Percentiles rank a stretch among this genome's conserved stretches.
These are phyloP conservation scores for Chunga burmeisteri DNA, from an alignment of 2,113 vertebrate species.

Conservation along the genomic window DNA sequence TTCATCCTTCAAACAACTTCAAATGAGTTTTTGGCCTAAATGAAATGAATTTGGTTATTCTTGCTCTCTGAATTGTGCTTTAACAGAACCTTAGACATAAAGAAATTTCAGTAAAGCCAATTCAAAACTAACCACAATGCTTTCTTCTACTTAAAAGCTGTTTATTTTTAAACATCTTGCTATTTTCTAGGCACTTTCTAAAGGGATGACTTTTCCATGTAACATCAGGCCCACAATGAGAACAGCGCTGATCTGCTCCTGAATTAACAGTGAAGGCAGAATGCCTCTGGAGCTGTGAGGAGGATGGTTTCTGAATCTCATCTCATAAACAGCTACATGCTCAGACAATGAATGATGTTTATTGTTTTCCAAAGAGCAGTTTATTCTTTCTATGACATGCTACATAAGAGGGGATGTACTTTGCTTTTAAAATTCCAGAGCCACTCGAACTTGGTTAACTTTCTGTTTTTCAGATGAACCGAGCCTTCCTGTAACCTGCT, in stretches of 20 bases:
- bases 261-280: neutral
- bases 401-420: neutral
- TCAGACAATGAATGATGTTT: neutral
- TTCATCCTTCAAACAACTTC: neutral
- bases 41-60: neutral
- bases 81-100: neutral
- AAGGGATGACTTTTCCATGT: neutral
- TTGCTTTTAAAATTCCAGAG: neutral
- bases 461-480: neutral
- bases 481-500: neutral
- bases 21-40: neutral
- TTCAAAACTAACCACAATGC: neutral
- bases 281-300: neutral
- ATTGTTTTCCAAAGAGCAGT: neutral
- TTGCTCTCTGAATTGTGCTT: neutral
- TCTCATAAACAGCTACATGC: neutral
- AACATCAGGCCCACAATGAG: neutral
- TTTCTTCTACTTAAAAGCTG: neutral
- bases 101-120: neutral
- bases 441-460: neutral
- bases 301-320: neutral
- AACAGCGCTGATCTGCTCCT: neutral
- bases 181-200: neutral
- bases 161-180: neutral
- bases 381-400: neutral